Evolutionary conservation across 2,888 invertebrate species (phyloP), one percentile per base, ranked within the genome.

Genomic region (Scaptomyza caliginosa): DNA sequence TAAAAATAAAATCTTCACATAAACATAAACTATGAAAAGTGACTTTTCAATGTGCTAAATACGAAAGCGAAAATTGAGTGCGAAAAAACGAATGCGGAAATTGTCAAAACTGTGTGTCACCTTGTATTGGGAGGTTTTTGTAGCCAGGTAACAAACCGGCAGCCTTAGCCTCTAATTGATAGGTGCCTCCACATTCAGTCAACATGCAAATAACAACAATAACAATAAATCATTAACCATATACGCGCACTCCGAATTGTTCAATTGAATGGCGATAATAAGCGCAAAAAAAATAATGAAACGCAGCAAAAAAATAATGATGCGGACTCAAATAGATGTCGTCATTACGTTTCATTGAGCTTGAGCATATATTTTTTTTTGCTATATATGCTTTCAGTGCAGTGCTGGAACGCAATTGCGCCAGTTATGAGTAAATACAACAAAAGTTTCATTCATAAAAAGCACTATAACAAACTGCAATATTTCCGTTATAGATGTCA

Each of bases 361-460:
- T 49, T 30, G 16, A 7, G 38, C 39, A 17, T 32, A 11, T 16
- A 16, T 42, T 23, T 4, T n/a, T n/a, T n/a, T n/a, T n/a, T n/a
- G n/a, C n/a, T 36, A 21, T 19, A 21, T 34, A 60, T 36, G 40
- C 26, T 43, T 57, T 48, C 8, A 57, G 21, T 72, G 72, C 75
- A 75, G 58, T n/a, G n/a, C 40, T 55, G 60, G 46, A 52, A 43
- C 24, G 32, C 30, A 21, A 57, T 42, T 56, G 56, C 66, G 57
- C 36, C 57, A 58, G 66, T 79, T 67, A 73, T 76, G 67, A 65
- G 48, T 57, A 57, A 65, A 43, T 55, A 62, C 70, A 76, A 73
- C 72, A 83, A 78, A 59, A 62, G 76, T 76, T 83, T 76, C 83
- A 81, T 81, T 81, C 80, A 81, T 80, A 58, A 82, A 67, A 58